Conservation (phyloP, 2,113 vertebrate genomes). For the Cyphomyrus discorhynchus region DNA sequence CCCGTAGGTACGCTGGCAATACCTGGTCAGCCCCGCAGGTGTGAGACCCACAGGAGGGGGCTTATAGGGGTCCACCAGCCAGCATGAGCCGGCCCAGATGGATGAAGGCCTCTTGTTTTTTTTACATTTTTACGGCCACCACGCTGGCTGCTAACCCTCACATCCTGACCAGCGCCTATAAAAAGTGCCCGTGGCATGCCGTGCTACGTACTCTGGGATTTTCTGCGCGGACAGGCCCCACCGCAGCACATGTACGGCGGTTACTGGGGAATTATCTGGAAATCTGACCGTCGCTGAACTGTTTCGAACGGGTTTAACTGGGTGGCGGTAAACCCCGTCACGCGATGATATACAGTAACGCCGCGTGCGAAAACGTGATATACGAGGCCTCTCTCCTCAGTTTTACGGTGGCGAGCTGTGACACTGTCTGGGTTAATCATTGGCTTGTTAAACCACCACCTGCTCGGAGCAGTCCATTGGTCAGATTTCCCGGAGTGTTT, state of each 20-base stretch:
- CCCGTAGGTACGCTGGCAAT: constrained; percentile 40
- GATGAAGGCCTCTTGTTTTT: neutral
- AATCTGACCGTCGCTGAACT: neutral
- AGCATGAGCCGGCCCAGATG: neutral
- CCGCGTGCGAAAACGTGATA: neutral
- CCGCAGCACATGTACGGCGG: neutral
- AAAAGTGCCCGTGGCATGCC: neutral
- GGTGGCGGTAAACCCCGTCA: neutral
- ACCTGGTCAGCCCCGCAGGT: constrained; percentile 43
- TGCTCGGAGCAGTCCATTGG: neutral
- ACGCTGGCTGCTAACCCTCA: neutral
- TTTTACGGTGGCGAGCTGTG: neutral
- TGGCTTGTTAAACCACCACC: constrained; percentile 10
- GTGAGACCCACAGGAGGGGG: neutral
- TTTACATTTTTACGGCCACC: neutral
- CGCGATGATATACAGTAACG: neutral
- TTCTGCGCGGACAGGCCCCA: neutral
- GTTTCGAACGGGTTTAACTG: neutral
- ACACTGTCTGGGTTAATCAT: constrained; percentile 3
- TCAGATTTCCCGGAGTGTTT: neutral
- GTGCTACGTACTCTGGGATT: neutral
- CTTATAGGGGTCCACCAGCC: constrained; percentile 21
- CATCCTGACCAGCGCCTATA: neutral
- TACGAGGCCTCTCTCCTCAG: neutral
- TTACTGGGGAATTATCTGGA: neutral